A percentile compares a stretch with the other conserved stretches of the same genome.
phyloP scores from a whole-genome alignment of 2,888 invertebrate species.

The Branchipolynoe longqiensis region DNA sequence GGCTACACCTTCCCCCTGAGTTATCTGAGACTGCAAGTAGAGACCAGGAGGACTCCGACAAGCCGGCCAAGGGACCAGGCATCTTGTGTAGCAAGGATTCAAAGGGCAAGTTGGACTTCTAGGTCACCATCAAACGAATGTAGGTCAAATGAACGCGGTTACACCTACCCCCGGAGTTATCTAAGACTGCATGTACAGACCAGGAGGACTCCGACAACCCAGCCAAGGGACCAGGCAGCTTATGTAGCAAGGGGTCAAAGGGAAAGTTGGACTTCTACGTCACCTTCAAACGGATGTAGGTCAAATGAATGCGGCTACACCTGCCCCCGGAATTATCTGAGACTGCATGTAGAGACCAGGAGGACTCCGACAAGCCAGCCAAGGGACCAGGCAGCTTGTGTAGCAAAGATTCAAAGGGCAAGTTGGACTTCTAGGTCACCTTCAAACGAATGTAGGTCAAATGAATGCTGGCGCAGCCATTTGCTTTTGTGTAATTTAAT shows the following conservation, averaged over 20 bases:
- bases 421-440: background rate
- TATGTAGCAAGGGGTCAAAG: slow-evolving; percentile 63
- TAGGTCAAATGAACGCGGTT: too few species aligned
- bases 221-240: background rate
- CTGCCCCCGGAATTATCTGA: background rate
- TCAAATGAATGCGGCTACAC: too few species aligned
- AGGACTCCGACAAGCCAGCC: background rate
- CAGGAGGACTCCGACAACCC: slow-evolving; percentile 74
- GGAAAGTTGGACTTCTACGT: slow-evolving; percentile 72
- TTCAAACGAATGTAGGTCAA: too few species aligned
- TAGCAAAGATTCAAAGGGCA: background rate
- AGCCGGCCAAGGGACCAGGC: background rate
- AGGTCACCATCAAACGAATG: too few species aligned
- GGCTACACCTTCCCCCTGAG: slow-evolving; percentile 81
- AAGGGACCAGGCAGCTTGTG: background rate
- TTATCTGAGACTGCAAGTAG: slow-evolving; percentile 78
- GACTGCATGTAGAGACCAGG: background rate
- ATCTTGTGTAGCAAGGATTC: slow-evolving; percentile 63
- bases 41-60: slow-evolving; percentile 75
- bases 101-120: slow-evolving; percentile 71
- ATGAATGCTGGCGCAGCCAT: too few species aligned
- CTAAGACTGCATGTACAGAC: slow-evolving; percentile 76
- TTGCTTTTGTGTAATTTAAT: too few species aligned
- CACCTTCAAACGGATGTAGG: too few species aligned
- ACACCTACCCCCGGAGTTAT: slow-evolving; percentile 80